Evolutionary conservation across 2,113 vertebrate species (phyloP), one percentile per base, ranked within the genome.

Genomic region (Origma solitaria): DNA sequence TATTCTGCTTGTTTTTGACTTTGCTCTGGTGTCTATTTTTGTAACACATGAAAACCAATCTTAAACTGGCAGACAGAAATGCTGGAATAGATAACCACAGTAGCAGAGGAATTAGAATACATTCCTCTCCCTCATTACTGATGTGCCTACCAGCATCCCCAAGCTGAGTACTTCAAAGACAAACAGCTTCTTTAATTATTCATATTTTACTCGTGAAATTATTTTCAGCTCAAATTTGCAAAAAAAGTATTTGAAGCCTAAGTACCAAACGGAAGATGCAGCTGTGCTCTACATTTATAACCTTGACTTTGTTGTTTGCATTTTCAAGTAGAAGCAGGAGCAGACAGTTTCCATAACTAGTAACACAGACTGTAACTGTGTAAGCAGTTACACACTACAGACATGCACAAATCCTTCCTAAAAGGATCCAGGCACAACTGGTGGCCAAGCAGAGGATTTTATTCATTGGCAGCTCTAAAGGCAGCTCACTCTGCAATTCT

Each of bases 131-230:
- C 79, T 92, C 6, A 3, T 89, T 92, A 83, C 45, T 88, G 86
- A 92, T 90, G 76, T 77, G 72, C 80, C 85, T 86, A 88, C 40
- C 40, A 90, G 85, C 56, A 88, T 56, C 40, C 77, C 60, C 86
- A 90, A 86, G 83, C 0, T n/a, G 27, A 81, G 17, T 38, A 90
- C 72, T 94, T 96, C 94, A 96, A 93, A 95, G 88, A 24, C 81
- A 90, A 93, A 66, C 35, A 80, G 54, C 47, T 80, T 71, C 61
- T 77, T 95, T 86, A 95, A 92, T 94, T 95, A 93, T 93, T 94
- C 79, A 80, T 75, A 45, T 90, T 87, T 94, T 60, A 86, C 35
- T 89, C 0, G 0, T 42, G 21, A 86, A 86, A 58, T 64, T 90
- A 85, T 92, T 96, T 92, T 88, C 64, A 88, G 56, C 50, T 94